Evolutionary conservation across 2,797 vertebrate species (phyloP).

Genomic region (Lates japonicus): DNA sequence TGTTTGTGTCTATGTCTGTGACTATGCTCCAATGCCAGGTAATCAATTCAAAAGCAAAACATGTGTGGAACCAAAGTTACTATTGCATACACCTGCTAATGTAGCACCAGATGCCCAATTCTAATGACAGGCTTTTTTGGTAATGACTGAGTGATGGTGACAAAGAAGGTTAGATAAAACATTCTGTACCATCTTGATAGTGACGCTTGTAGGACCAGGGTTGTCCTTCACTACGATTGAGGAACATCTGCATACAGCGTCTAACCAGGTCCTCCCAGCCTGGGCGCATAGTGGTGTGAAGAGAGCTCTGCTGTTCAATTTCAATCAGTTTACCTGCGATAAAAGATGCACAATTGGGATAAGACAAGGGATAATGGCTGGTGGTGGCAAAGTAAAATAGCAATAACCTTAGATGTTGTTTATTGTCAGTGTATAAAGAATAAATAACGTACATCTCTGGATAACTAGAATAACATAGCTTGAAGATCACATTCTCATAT

Average conservation of each 20-base stretch:
- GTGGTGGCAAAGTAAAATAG: neutral
- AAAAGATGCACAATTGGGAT: conserved; percentile 4
- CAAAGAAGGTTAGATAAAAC: no score
- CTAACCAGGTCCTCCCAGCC: conserved; percentile 97
- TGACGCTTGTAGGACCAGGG: conserved; percentile 96
- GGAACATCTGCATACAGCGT: conserved; percentile 97
- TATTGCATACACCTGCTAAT: neutral
- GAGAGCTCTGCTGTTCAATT: conserved; percentile 93
- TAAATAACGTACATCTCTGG: neutral
- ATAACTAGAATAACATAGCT: neutral
- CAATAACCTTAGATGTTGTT: neutral
- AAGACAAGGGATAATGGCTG: neutral
- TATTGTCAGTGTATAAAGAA: neutral
- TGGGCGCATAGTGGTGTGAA: conserved; percentile 96
- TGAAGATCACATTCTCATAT: neutral
- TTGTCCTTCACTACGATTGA: conserved; percentile 94
- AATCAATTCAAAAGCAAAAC: neutral
- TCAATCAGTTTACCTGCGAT: conserved; percentile 95
- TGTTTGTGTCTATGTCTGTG: neutral
- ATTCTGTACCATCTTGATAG: conserved; percentile 93
- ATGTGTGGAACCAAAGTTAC: neutral
- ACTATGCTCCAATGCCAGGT: neutral
- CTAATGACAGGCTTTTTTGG: neutral
- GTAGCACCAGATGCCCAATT: neutral
- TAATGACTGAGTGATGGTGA: neutral